A percentile compares a stretch with the other conserved stretches of the same genome.
Evolutionary conservation across 1,140 invertebrate species (phyloP).

Genomic region (Stratiolaelaps scimitus): DNA sequence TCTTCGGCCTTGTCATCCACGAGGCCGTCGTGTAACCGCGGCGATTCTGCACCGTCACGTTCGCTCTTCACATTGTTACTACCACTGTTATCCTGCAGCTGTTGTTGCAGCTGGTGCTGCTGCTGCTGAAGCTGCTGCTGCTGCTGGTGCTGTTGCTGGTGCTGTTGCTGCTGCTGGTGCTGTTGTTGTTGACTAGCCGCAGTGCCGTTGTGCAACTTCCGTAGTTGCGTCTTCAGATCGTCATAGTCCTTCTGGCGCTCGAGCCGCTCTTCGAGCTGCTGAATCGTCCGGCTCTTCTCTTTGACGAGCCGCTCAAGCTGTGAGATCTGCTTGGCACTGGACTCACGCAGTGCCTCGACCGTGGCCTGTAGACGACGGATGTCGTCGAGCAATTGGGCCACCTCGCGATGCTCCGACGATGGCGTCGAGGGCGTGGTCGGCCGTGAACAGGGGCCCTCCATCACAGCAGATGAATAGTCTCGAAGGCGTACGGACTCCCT

Average conservation of each 20-base stretch:
- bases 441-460: conserved; percentile 15
- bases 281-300: conserved; percentile 69
- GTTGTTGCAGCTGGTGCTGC: background rate
- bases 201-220: conserved; percentile 43
- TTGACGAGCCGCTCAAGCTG: conserved; percentile 75
- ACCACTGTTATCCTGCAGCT: conserved; percentile 43
- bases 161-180: conserved; percentile 34
- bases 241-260: conserved; percentile 76
- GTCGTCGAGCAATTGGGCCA: conserved; percentile 24
- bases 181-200: conserved; percentile 15
- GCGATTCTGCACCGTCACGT: conserved; percentile 35
- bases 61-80: conserved; percentile 38
- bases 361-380: conserved; percentile 5
- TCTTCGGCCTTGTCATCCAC: conserved; percentile 41
- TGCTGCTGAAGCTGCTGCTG: conserved; percentile 14
- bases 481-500: conserved; percentile 28
- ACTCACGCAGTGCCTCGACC: conserved; percentile 17
- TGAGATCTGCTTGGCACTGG: conserved; percentile 46
- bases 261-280: conserved; percentile 65
- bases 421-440: conserved; percentile 18
- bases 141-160: conserved; percentile 24
- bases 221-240: conserved; percentile 71
- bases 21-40: conserved; percentile 38
- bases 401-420: conserved; percentile 2
- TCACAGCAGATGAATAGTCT: conserved; percentile 24